Evolutionary conservation across 92 coral and sea anemone genomes (phyloP), one percentile per base, ranked within the genome.

Genomic region (Blastomussa wellsi): DNA sequence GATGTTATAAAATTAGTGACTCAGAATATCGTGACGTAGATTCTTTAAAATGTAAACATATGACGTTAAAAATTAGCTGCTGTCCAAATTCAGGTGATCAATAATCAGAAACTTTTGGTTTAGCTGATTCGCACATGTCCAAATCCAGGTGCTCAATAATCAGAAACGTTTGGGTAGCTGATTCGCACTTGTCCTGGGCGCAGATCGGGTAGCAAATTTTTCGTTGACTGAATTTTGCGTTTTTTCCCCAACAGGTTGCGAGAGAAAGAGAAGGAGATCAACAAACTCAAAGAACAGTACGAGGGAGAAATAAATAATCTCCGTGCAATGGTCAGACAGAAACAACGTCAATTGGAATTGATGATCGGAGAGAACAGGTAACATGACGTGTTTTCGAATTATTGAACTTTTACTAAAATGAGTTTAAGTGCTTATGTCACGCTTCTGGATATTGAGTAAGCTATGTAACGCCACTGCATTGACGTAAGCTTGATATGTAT

Each of bases 361-460:
- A 89, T 96, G 86, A 85, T 94, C 81, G 95, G 98, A 59, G 98
- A 96, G 66, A 91, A 90, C 90, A 94, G 99, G 99, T 96, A 62
- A 39, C 76, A 16, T 44, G 28, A 14, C 24, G 35, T 8, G 20
- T 32, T 72, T 13, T 31, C 12, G 15, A 2, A 11, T 9, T 6
- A 4, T 60, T 20, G 16, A 28, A 59, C 31, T 6, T n/a, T n/a
- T n/a, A n/a, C n/a, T n/a, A n/a, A n/a, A 59, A 0, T 24, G 28
- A 7, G 32, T 59, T 22, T 24, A 57, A 59, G 28, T 59, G 31
- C 31, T 22, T 7, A 13, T 59, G 66, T 59, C 66, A 59, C 66
- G 66, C 66, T 57, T 7, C 53, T 48, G 16, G 13, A 48, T 48
- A n/a, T 48, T 1, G 10, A 48, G 53, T 9, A 48, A 1, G 16